Evolutionary conservation across 64 coral and sea anemone species (phyloP), one percentile per base, ranked within the genome.

Genomic region (Montipora sp.): DNA sequence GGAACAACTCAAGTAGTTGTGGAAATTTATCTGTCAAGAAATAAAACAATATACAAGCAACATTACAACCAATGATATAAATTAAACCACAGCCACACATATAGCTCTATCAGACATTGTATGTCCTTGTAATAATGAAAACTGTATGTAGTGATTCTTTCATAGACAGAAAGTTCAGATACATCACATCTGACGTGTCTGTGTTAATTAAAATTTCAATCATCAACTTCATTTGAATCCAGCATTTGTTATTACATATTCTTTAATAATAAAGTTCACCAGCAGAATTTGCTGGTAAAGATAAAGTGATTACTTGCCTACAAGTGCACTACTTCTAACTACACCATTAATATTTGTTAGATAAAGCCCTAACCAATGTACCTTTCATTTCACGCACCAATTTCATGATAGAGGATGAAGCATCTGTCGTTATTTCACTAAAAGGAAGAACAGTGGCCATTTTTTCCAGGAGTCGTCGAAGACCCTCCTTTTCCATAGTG

Each of bases 321-420:
- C 51, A 55, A 55, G 51, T 55, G 51, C 51, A 55, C 1, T 55
- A 55, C 1, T 55, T 55, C 51, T 55, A 55, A 55, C 51, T 55
- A 55, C 51, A 67, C 63, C 11, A 19, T 19, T 67, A 67, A 67
- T 67, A 16, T 67, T 16, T 67, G 4, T 19, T 67, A 67, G 43
- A 77, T 77, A 43, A 48, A 77, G 2, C 9, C 27, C 43, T 5
- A 3, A 87, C 44, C 10, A 53, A 5, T 6, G 22, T 80, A 93
- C 92, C 85, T 83, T 89, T 94, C 77, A 94, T 60, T 15, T 93
- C 76, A 2, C 67, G 44, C 48, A 93, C 84, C 36, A 93, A 50
- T 51, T 93, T 93, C 5, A 88, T 88, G 24, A 93, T 75, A 2
- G 84, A 81, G 8, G 84, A 48, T 47, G 92, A 93, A 45, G 92